These are phyloP conservation scores for Stichodactyla helianthus DNA, from an alignment of 64 coral and sea anemone species.

Conservation along the genomic window DNA sequence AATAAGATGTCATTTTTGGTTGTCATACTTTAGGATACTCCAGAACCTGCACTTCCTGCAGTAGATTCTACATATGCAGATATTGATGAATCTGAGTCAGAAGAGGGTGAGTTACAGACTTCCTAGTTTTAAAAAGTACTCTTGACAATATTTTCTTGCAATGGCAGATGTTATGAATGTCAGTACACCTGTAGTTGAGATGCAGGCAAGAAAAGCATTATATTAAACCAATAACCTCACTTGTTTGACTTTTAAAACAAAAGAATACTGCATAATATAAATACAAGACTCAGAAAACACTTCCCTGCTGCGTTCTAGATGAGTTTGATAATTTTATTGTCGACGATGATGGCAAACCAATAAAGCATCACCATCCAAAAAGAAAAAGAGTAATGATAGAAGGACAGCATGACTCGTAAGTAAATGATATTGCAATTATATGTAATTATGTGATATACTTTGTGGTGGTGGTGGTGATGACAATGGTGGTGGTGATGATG, in stretches of 20 bases:
- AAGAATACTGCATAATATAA: too few relatives aligned
- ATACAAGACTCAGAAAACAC: not conserved
- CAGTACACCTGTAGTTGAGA: too few relatives aligned
- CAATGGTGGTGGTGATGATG: too few relatives aligned
- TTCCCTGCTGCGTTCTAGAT: slow-evolving; percentile 28
- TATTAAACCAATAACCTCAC: too few relatives aligned
- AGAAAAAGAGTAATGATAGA: slow-evolving; percentile 44
- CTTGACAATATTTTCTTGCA: too few relatives aligned
- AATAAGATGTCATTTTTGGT: not conserved
- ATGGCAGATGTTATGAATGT: too few relatives aligned
- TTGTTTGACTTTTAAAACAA: too few relatives aligned
- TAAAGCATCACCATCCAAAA: slow-evolving; percentile 65
- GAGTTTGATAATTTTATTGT: slow-evolving; percentile 99
- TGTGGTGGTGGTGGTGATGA: too few relatives aligned
- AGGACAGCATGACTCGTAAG: slow-evolving; percentile 76
- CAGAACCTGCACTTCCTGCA: slow-evolving; percentile 41
- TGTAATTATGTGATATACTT: too few relatives aligned
- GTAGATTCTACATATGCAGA: slow-evolving; percentile 71
- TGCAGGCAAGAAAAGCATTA: too few relatives aligned
- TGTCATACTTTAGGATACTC: not conserved
- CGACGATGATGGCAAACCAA: slow-evolving; percentile 95
- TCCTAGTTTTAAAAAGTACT: too few relatives aligned
- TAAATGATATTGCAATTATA: not conserved
- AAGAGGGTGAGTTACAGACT: slow-evolving; percentile 39
- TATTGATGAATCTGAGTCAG: slow-evolving; percentile 92